Conservation (phyloP, 2,113 vertebrate genomes). For the Rattus norvegicus region DNA sequence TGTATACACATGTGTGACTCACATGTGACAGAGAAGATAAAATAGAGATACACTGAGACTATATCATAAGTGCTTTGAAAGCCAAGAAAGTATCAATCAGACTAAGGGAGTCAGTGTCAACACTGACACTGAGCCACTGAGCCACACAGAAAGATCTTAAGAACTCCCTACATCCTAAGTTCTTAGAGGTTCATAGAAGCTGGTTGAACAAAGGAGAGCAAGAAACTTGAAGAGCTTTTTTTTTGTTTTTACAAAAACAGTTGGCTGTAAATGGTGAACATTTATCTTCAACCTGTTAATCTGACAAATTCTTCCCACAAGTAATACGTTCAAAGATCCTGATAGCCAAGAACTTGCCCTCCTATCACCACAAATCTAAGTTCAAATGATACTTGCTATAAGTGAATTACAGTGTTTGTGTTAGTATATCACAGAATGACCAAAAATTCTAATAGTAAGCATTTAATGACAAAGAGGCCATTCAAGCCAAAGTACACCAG, state of each 20-base stretch:
- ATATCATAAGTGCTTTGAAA: neutral
- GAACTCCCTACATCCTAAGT: neutral
- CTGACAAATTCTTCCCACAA: neutral
- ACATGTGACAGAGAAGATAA: neutral
- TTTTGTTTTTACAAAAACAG: neutral
- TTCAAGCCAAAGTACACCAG: neutral
- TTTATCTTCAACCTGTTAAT: neutral
- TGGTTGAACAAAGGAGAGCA: neutral
- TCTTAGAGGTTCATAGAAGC: neutral
- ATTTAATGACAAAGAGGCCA: neutral
- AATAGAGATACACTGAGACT: neutral
- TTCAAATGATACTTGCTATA: neutral
- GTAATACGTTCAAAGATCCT: conserved; percentile 14
- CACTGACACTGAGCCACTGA: neutral
- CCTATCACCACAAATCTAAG: neutral
- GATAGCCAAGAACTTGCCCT: neutral
- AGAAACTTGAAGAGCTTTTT: neutral
- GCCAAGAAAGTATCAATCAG: neutral
- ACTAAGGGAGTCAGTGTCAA: neutral
- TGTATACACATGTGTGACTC: neutral
- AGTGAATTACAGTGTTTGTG: neutral
- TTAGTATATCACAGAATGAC: neutral
- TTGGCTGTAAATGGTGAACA: neutral
- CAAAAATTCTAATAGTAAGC: neutral
- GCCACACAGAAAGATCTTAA: neutral